phyloP scores from a whole-genome alignment of 2,888 invertebrate genomes.

The Argyresthia goedartella region DNA sequence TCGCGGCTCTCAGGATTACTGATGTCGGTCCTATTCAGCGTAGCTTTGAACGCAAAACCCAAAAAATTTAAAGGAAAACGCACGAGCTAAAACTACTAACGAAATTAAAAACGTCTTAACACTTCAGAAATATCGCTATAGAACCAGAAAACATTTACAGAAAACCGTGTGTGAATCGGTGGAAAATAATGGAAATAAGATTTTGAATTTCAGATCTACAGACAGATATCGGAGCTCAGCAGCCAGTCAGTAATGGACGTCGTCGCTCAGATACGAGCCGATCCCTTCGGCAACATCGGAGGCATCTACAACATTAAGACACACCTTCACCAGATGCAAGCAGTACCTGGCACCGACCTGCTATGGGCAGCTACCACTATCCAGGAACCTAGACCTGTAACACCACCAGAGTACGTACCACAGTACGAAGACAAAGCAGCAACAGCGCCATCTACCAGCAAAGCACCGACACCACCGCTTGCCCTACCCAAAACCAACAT shows the following conservation, averaged over 20 bases:
- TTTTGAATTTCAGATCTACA: constrained; percentile 35
- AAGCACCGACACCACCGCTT: not conserved
- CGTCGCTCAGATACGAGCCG: constrained; percentile 56
- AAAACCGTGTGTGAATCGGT: too few species aligned
- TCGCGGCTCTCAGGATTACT: too few species aligned
- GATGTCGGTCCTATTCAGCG: too few species aligned
- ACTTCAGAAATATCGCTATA: too few species aligned
- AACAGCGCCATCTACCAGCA: constrained; percentile 14
- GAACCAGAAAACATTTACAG: too few species aligned
- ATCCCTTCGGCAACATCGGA: constrained; percentile 69
- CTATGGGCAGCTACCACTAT: constrained; percentile 39
- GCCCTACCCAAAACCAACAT: too few species aligned
- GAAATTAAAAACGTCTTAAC: too few species aligned
- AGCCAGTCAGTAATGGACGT: constrained; percentile 50
- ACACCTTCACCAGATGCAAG: constrained; percentile 38
- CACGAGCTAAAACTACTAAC: too few species aligned
- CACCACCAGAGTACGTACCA: constrained; percentile 40
- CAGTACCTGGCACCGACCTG: constrained; percentile 28
- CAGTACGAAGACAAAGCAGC: constrained; percentile 22
- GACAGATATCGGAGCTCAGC: constrained; percentile 61
- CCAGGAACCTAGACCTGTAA: constrained; percentile 30
- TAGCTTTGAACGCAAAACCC: too few species aligned
- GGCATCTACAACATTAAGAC: constrained; percentile 74
- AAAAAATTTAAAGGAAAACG: too few species aligned
- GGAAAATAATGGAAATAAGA: too few species aligned